Evolutionary conservation across 2,797 vertebrate species (phyloP), one percentile per base, ranked within the genome.

Genomic region (Gymnopithys bicolor): DNA sequence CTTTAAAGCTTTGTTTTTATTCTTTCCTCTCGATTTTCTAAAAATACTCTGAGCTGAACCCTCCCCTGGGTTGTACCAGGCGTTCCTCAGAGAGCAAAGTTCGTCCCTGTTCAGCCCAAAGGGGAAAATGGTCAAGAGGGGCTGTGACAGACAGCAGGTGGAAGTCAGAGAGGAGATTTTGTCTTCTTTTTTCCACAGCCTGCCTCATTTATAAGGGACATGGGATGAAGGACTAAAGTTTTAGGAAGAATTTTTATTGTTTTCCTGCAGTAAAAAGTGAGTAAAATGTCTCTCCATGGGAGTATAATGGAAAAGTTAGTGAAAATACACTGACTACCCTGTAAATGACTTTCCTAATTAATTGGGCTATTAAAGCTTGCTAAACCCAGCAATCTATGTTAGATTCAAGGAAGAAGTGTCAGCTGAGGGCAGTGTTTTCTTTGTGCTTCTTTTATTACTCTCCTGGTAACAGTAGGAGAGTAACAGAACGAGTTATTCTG

Each of bases 1-100:
- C 87, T 94, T 95, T 95, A 80, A 90, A 84, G 45, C 70, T 84
- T 84, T 89, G 89, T 58, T 93, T 91, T 86, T 82, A 80, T 77
- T 94, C 56, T 73, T 93, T 86, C 73, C 82, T 91, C 68, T 84
- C 60, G 10, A 16, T 85, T 92, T 91, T 80, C 92, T 93, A 95
- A 95, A 95, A 94, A 93, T 96, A 95, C 13, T 39, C 83, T 24
- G 62, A 93, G 74, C 74, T 63, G 68, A 93, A 56, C 41, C 58
- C 59, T 94, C 23, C 67, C 68, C 30, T 92, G 83, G 66, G 74
- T 84, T 91, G 16, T 14, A 75, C 58, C 66, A 84, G 48, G 41
- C 43, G 83, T 86, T 91, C 55, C 89, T 91, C 66, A 63, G 84
- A 77, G 30, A 69, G 91, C 70, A 84, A 59, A 49, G 56, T 85